These are phyloP conservation scores for Colletes gigas DNA, from an alignment of 1,140 invertebrate species.

Conservation along the genomic window DNA sequence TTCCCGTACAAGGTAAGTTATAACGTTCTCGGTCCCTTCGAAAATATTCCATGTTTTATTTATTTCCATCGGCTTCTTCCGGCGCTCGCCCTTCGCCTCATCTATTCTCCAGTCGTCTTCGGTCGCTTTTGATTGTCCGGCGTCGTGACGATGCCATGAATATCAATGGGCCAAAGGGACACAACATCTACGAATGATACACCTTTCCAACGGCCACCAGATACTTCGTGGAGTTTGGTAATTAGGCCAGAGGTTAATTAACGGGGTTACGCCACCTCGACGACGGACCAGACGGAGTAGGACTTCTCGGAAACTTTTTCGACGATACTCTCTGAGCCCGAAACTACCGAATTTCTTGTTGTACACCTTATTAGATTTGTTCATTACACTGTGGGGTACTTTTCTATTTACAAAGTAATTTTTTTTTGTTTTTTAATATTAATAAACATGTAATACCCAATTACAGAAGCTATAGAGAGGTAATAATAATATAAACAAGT, in stretches of 20 bases:
- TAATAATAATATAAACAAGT: too few species aligned
- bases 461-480: too few species aligned
- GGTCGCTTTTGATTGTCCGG: conserved; percentile 19
- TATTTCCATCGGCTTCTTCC: conserved; percentile 17
- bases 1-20: background rate
- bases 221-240: background rate
- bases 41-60: conserved; percentile 41
- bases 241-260: conserved; percentile 16
- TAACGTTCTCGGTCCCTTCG: conserved; percentile 29
- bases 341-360: too few species aligned
- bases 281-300: too few species aligned
- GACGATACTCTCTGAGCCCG: too few species aligned
- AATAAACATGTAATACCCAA: too few species aligned
- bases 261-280: too few species aligned
- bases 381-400: too few species aligned
- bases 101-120: conserved; percentile 8
- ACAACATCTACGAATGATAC: background rate
- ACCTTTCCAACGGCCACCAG: background rate
- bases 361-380: too few species aligned
- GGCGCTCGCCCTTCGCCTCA: background rate
- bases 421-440: too few species aligned
- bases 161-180: conserved; percentile 9
- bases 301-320: too few species aligned
- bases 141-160: conserved; percentile 1
- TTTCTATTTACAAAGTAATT: too few species aligned